Base-by-base conservation (phyloP, 2,888 invertebrate species). In the Malachius bipustulatus region DNA sequence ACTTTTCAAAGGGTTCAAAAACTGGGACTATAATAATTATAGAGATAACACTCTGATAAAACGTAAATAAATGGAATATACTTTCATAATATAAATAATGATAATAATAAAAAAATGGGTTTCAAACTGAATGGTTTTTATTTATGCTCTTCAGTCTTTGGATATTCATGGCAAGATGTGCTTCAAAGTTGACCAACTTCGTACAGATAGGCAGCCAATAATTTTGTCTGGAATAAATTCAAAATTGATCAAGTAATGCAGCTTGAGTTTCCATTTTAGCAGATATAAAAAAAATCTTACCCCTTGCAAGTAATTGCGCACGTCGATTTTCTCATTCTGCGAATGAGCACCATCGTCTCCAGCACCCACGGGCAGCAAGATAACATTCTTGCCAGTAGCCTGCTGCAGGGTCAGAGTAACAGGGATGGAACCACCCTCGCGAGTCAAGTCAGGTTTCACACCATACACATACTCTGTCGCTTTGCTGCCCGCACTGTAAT, bases 321-420 rank as follows among this genome's bases (percentile, higher is more conserved):
- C 67, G 66, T 96, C 82, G 49, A 98, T 71, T 63, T 98, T 98
- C 67, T 98, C 97, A 67, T 98, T 97, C 67, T 97, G 91, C 9
- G 94, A 94, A 68, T 98, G 98, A 40, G 97, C 96, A 50, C 96
- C 96, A 64, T 98, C 98, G 64, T 97, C 96, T 38, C 82, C 82
- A 30, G 87, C 80, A 32, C 97, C 97, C 60, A 98, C 83, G 1
- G 97, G 97, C 47, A 98, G 70, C 43, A 98, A 69, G 55, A 98
- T 72, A 32, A 96, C 93, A 66, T 90, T 96, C 59, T 88, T 87
- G 0, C 84, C 83, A 36, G 91, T 91, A 6, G 84, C 82, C 62
- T 94, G 82, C 66, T 88, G 81, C 57, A 98, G 76, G 28, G 90
- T 90, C 45, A 97, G 68, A 32, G 97, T 94, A 40, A 97, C 87